Evolutionary conservation across 2,797 vertebrate species (phyloP).

Genomic region (Pristis pectinata): DNA sequence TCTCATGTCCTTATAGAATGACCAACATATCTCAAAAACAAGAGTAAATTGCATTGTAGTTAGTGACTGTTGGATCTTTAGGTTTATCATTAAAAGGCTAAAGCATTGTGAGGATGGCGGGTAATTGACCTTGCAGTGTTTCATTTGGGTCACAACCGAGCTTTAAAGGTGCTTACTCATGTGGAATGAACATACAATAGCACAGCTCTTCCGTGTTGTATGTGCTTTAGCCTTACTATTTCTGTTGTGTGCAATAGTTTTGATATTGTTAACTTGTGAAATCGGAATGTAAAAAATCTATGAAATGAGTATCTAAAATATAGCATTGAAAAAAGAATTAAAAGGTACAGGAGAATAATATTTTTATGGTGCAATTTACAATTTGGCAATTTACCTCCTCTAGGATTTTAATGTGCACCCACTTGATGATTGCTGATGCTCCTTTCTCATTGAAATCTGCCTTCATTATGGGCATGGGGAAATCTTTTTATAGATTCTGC

Average conservation of each 20-base stretch:
- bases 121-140: constrained; percentile 1
- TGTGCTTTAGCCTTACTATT: background rate
- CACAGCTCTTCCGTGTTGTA: background rate
- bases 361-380: too few relatives aligned
- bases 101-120: background rate
- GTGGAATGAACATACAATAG: background rate
- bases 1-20: constrained; percentile 22
- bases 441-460: background rate
- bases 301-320: too few relatives aligned
- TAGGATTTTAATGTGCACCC: background rate
- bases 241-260: background rate
- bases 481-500: background rate
- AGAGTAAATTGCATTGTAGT: background rate
- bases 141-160: background rate
- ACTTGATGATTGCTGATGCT: background rate
- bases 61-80: background rate
- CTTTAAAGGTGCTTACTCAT: constrained; percentile 5
- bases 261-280: background rate
- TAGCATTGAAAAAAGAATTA: too few relatives aligned
- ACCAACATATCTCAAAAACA: background rate
- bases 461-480: background rate
- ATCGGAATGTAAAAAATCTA: background rate
- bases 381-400: background rate
- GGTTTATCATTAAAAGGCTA: background rate
- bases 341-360: too few relatives aligned